Evolutionary conservation across 2,888 invertebrate species (phyloP).

Genomic region (Argynnis bischoffii): DNA sequence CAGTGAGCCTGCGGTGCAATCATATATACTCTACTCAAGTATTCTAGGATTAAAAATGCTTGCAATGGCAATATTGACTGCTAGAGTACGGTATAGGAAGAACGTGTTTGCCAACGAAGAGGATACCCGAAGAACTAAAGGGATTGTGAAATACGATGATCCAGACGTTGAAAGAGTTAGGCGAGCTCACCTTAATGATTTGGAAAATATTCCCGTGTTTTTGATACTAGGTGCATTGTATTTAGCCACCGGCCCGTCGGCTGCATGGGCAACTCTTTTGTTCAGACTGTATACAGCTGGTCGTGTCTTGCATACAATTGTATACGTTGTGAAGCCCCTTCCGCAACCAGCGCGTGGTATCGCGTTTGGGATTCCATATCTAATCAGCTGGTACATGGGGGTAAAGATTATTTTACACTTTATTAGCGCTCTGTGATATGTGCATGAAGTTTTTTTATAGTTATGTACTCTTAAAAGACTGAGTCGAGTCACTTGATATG

Average conservation of each 20-base stretch:
- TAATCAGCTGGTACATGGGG: conserved; percentile 64
- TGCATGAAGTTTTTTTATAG: background rate
- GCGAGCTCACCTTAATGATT: conserved; percentile 86
- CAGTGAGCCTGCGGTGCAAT: conserved; percentile 51
- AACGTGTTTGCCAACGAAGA: conserved; percentile 66
- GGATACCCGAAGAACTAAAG: conserved; percentile 54
- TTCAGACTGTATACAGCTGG: conserved; percentile 70
- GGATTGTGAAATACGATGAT: conserved; percentile 66
- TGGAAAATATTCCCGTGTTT: conserved; percentile 87
- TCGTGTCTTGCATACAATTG: conserved; percentile 83
- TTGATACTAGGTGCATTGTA: conserved; percentile 83
- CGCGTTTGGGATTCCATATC: conserved; percentile 54
- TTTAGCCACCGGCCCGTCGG: conserved; percentile 72
- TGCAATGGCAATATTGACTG: conserved; percentile 53
- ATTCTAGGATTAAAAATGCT: conserved; percentile 66
- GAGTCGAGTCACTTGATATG: background rate
- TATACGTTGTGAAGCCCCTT: conserved; percentile 83
- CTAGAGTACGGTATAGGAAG: conserved; percentile 50
- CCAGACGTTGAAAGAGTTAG: conserved; percentile 63
- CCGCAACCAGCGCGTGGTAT: conserved; percentile 79
- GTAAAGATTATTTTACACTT: conserved; percentile 52
- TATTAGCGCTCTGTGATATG: conserved; percentile 70
- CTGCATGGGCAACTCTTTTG: conserved; percentile 40
- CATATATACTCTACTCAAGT: conserved; percentile 64
- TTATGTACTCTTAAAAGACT: background rate